phyloP scores from a whole-genome alignment of 2,888 invertebrate genomes.

The Stenodera caucasica region DNA sequence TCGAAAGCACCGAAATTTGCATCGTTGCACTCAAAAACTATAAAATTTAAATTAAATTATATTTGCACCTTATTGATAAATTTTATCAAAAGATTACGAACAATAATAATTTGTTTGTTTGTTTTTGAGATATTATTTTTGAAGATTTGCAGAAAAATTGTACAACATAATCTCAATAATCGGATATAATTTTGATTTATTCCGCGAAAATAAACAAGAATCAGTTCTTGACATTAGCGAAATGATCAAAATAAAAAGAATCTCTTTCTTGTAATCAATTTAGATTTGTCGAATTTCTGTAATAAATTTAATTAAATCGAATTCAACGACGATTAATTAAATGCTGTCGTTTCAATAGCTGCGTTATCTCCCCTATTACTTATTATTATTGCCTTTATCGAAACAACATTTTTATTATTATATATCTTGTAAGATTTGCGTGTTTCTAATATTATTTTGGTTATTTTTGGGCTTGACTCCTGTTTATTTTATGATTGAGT shows the following conservation, averaged over 20 bases:
- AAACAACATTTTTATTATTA: constrained; percentile 24
- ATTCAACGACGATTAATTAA: constrained; percentile 23
- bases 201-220: not conserved
- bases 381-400: constrained; percentile 16
- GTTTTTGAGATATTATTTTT: too few species aligned
- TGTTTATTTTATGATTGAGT: constrained; percentile 31
- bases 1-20: not conserved
- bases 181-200: constrained; percentile 3
- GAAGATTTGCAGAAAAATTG: not conserved
- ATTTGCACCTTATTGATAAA: not conserved
- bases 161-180: not conserved
- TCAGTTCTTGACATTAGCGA: not conserved
- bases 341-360: constrained; percentile 14
- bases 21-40: not conserved
- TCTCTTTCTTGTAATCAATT: not conserved
- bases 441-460: constrained; percentile 11
- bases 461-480: constrained; percentile 19
- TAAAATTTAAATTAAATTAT: too few species aligned
- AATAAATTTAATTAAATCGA: too few species aligned
- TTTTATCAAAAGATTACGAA: not conserved
- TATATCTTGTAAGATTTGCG: constrained; percentile 18
- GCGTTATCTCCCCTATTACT: constrained; percentile 1
- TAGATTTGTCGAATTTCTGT: not conserved
- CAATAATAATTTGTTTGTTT: not conserved
- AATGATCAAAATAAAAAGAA: not conserved